Evolutionary conservation across 2,113 vertebrate genomes (phyloP), one percentile per base, ranked within the genome.

Genomic region (Cavia porcellus): DNA sequence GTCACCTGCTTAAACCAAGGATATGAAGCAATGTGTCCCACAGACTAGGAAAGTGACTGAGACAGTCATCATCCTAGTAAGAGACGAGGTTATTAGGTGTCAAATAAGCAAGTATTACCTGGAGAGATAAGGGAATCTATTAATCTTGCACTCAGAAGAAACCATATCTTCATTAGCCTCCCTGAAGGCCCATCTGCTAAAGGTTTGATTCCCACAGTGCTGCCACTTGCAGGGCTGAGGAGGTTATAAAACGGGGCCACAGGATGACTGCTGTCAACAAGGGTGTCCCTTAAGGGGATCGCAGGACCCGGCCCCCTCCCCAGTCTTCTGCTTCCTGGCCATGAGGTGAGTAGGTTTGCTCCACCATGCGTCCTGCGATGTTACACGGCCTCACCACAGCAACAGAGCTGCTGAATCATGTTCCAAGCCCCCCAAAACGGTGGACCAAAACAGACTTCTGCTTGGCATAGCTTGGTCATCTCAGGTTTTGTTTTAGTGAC

Each of bases 141-240:
- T 91, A 64, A 52, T 74, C 64, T 47, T 62, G 11, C 90, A 92
- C 55, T 68, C 91, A 85, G 19, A 79, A 92, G 15, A 84, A 92
- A 93, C 4, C 22, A 80, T 64, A 45, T 15, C n/a, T 89, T 59
- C 81, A 74, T 50, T 42, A 91, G 30, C 14, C 30, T 50, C 15
- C 35, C 42, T 9, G 2, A 62, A 62, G 55, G 10, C 10, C 32
- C 24, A 38, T 52, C 24, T 24, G 6, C 57, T 62, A 9, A 62
- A 8, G 19, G 10, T 0, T 17, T 47, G 47, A 17, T 45, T 11
- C 10, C 55, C 32, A 74, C 17, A 4, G 0, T 74, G 32, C 3
- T 13, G 4, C 42, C 70, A 32, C 7, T n/a, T n/a, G 30, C 9
- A 17, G 68, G 2, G n/a, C n/a, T 22, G 47, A 4, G 25, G 3